phyloP scores from a whole-genome alignment of 2,113 vertebrate species.

The Bolborhynchus lineola region DNA sequence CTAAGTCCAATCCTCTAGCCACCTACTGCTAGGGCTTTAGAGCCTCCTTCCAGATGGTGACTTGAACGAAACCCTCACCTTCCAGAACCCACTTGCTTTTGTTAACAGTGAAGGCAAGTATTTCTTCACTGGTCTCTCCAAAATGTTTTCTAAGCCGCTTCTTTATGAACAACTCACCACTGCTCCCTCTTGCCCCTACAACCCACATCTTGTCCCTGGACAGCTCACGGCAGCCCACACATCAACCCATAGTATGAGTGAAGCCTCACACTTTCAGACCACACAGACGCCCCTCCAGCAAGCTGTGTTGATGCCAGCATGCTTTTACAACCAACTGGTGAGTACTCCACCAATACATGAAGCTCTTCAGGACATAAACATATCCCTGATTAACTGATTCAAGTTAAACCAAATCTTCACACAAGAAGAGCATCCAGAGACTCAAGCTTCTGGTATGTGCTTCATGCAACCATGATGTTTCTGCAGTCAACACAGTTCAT shows the following conservation, averaged over 20 bases:
- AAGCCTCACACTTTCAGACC: background rate
- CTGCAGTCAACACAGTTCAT: background rate
- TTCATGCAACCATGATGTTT: background rate
- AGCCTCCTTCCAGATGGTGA: background rate
- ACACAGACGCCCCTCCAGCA: background rate
- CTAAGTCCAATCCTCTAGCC: background rate
- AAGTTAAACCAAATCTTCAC: background rate
- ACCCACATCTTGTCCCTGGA: background rate
- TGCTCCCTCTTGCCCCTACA: background rate
- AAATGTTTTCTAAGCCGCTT: background rate
- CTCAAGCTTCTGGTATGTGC: rapidly evolving
- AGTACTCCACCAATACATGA: background rate
- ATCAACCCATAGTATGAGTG: rapidly evolving
- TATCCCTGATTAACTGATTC: background rate
- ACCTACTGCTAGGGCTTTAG: background rate
- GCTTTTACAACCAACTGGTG: background rate
- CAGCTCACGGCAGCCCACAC: background rate
- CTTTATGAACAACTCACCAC: background rate
- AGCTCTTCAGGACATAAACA: background rate
- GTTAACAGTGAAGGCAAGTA: background rate
- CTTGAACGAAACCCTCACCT: background rate
- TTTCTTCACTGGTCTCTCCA: background rate
- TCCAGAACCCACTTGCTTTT: background rate
- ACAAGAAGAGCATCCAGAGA: background rate
- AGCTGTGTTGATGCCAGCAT: background rate